A percentile compares a stretch with the other conserved stretches of the same genome.
phyloP scores from a whole-genome alignment of 2,888 invertebrate species.

The Uloborus plumipes region DNA sequence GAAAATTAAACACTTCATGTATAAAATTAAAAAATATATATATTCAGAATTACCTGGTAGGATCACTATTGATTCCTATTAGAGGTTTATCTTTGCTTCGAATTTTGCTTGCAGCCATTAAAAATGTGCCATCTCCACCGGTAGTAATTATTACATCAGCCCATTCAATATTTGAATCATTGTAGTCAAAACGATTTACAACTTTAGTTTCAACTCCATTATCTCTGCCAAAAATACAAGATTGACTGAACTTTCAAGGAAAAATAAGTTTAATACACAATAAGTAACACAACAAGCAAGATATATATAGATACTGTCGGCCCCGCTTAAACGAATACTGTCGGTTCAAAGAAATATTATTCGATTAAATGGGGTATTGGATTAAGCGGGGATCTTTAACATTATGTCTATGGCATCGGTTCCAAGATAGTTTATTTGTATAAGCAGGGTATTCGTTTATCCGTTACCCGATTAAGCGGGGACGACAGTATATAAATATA shows the following conservation, averaged over 20 bases:
- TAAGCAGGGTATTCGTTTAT: no score
- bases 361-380: no score
- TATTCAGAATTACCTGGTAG: slow-evolving; percentile 74
- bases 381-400: no score
- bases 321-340: no score
- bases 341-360: no score
- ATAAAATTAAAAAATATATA: not conserved
- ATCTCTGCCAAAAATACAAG: slow-evolving; percentile 72
- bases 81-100: slow-evolving; percentile 85
- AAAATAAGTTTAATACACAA: no score
- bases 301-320: no score
- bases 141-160: slow-evolving; percentile 80
- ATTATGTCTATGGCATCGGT: no score
- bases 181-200: slow-evolving; percentile 75
- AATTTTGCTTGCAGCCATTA: slow-evolving; percentile 90
- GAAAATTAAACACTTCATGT: not conserved
- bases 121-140: slow-evolving; percentile 98
- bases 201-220: slow-evolving; percentile 81
- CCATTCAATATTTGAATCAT: slow-evolving; percentile 83
- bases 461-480: no score
- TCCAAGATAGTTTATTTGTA: no score
- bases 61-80: slow-evolving; percentile 97
- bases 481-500: no score
- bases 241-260: not conserved
- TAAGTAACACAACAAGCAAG: no score